Base-by-base conservation (phyloP, 2,888 invertebrate genomes). In the Resseliella maxima region DNA sequence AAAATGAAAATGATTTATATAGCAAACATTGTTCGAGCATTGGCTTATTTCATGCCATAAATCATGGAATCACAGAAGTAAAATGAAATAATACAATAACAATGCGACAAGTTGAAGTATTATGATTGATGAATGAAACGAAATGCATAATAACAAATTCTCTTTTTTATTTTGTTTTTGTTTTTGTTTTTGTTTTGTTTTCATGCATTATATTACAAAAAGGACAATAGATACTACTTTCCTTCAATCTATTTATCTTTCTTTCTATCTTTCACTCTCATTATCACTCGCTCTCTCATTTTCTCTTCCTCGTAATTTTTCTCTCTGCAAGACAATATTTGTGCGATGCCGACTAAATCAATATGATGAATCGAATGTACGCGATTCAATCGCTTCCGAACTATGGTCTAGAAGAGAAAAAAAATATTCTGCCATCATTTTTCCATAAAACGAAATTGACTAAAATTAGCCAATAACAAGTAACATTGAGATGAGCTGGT, bases 391-490 rank as follows among this genome's bases (percentile, higher is more conserved):
- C 41, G n/a, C n/a, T n/a, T n/a, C n/a, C n/a, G n/a, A n/a, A n/a
- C n/a, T n/a, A n/a, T n/a, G n/a, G n/a, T n/a, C n/a, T n/a, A n/a
- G n/a, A n/a, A n/a, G n/a, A n/a, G n/a, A n/a, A n/a, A n/a, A n/a
- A n/a, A n/a, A n/a, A n/a, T n/a, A n/a, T n/a, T n/a, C n/a, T n/a
- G n/a, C n/a, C n/a, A n/a, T n/a, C n/a, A n/a, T 50, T 50, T 50
- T 2, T 18, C 8, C 46, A 18, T 15, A 50, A 50, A 2, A 18
- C 15, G 46, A 18, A 50, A 50, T 50, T 50, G 46, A 50, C 8
- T 50, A 50, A 50, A 50, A 50, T 50, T 50, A 50, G 46, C 46
- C 46, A 50, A n/a, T 50, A 50, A 50, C 18, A 50, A 50, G 46
- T 2, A 18, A 18, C 18, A 50, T 50, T 41, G 41, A 41, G 5